Conservation (phyloP, 1,140 invertebrate genomes). For the Galleria mellonella region DNA sequence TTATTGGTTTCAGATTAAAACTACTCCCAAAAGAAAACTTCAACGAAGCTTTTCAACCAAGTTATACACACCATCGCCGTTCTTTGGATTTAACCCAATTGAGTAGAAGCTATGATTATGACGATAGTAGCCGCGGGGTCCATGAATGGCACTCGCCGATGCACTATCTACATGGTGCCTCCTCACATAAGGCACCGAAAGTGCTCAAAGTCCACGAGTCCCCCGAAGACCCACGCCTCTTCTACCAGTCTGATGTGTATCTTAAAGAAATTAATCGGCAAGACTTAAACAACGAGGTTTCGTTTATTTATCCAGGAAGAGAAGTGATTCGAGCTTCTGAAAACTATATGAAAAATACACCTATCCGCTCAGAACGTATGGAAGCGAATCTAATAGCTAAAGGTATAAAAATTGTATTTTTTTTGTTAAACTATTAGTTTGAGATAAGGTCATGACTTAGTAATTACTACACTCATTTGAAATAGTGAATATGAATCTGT, state of each 20-base stretch:
- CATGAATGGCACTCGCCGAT: slow-evolving; percentile 19
- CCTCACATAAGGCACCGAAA: slow-evolving; percentile 18
- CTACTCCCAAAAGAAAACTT: slow-evolving; percentile 16
- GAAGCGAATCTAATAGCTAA: no score
- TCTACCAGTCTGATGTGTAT: slow-evolving; percentile 58
- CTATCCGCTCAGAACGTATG: no score
- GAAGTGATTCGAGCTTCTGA: slow-evolving; percentile 38
- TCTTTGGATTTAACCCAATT: slow-evolving; percentile 16
- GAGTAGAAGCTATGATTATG: slow-evolving; percentile 42
- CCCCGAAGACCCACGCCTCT: slow-evolving; percentile 54
- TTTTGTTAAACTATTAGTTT: no score
- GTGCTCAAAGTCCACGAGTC: slow-evolving; percentile 42
- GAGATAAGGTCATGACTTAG: no score
- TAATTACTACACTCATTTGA: no score
- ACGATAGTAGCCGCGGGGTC: slow-evolving; percentile 45
- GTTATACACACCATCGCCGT: slow-evolving; percentile 15
- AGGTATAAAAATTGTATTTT: no score
- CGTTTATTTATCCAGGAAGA: slow-evolving; percentile 38
- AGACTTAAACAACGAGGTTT: slow-evolving; percentile 39
- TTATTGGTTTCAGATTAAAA: slow-evolving; percentile 17
- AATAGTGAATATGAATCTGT: no score
- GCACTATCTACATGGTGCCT: slow-evolving; percentile 24
- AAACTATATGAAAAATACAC: no score
- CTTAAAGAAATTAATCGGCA: slow-evolving; percentile 45
- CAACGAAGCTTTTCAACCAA: background rate